Evolutionary conservation across 2,888 invertebrate genomes (phyloP), one percentile per base, ranked within the genome.

Genomic region (Drosophila macrospina): DNA sequence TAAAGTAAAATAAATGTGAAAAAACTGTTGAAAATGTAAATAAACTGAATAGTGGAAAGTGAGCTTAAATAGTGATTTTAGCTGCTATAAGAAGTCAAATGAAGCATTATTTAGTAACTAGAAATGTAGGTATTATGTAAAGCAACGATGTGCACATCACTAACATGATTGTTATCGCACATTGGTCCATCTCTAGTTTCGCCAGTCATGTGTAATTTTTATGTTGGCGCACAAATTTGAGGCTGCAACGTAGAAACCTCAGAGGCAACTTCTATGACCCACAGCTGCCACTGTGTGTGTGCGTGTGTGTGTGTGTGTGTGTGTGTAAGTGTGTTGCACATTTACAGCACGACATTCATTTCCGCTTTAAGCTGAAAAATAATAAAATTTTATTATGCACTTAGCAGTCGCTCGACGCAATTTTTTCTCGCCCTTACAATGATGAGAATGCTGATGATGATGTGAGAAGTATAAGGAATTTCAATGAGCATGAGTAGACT

Each of bases 331-430:
- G 44, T 45, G 20, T 7, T 54, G 75, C 75, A 69, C 64, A 68
- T 47, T 62, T 63, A 50, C 57, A 65, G 78, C 69, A 69, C 62
- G 59, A 74, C 81, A 77, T 82, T 80, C 69, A 69, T 80, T 86
- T 77, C 74, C 74, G 86, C 75, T 75, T 69, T 42, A 65, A 75
- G 85, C 75, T 56, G 37, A 44, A 69, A 72, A 75, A 80, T 80
- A 78, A 81, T 75, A 81, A 60, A 86, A 81, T 84, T 83, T 78
- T 83, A 86, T 86, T 84, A 84, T 86, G 81, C 86, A 82, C 79
- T 82, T 85, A 76, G 79, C 67, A 74, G 66, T 78, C 69, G 64
- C 66, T 72, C 41, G 48, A 66, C 72, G 69, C 67, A 55, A n/a
- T n/a, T 32, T 65, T 61, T 68, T 61, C 2, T 51, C 54, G 37